Percentiles rank a stretch among this genome's conserved stretches.
Evolutionary conservation across 2,113 vertebrate species (phyloP).

Genomic region (Burhinus bistriatus): DNA sequence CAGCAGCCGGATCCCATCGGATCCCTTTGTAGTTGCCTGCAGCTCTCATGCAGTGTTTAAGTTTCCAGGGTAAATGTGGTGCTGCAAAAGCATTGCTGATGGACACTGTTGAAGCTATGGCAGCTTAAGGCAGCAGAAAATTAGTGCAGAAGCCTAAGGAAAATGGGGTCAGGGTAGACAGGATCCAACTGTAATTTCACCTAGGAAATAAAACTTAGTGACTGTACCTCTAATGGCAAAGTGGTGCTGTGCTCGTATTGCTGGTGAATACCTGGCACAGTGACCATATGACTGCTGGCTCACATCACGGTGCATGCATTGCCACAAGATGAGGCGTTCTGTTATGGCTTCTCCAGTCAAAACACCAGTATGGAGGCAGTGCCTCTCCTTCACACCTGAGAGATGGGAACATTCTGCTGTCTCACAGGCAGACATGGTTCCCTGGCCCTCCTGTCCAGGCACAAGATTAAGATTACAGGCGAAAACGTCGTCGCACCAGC

Average conservation of each 20-base stretch:
- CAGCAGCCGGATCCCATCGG: neutral
- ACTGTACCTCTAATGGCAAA: neutral
- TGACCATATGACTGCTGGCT: neutral
- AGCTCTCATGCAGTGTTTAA: neutral
- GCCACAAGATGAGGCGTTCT: neutral
- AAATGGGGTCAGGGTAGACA: rapidly evolving
- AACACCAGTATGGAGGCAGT: neutral
- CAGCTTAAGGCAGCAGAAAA: neutral
- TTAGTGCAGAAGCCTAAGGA: neutral
- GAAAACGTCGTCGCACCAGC: rapidly evolving
- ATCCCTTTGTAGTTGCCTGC: neutral
- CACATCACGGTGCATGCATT: rapidly evolving
- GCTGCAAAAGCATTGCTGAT: neutral
- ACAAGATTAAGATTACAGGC: neutral
- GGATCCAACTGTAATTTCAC: neutral
- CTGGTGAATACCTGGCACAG: neutral
- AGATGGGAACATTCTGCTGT: neutral
- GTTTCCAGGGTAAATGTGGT: neutral
- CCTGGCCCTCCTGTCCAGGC: neutral
- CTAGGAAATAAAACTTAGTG: neutral
- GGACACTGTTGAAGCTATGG: neutral
- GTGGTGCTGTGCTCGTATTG: rapidly evolving
- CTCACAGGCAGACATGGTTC: neutral
- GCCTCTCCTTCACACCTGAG: neutral
- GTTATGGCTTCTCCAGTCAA: neutral